Base-by-base conservation (phyloP, 1,140 invertebrate genomes). In the Gryllus bimaculatus region DNA sequence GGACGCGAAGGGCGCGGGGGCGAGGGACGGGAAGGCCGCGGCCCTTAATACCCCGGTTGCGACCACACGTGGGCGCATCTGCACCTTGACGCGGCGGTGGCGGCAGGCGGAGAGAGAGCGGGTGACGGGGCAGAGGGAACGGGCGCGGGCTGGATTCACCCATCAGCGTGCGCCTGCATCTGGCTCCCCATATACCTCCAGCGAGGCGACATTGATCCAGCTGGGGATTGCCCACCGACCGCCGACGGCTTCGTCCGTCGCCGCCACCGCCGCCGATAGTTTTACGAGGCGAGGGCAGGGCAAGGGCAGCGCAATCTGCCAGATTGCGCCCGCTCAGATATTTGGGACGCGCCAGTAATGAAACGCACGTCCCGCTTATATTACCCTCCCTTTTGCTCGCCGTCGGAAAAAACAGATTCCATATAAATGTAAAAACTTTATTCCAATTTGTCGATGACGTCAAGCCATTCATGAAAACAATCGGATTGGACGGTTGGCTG, bases 351-450 rank as follows among this genome's bases (percentile, higher is more conserved):
- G 10, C 10, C 10, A 10, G 54, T 66, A 66, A 66, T 66, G 54
- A 66, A 66, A 18, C 18, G 1, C 54, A 18, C 54, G 18, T 66
- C 18, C 10, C 54, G 54, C 54, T 66, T 66, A 66, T 7, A 66
- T 66, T 66, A 66, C 54, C 54, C 54, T 0, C 54, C 54, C 54
- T 66, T 66, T 18, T 13, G 10, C 54, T 13, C 54, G 54, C 54
- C 2, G 10, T 13, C 54, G 18, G 10, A 66, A 66, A 54, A 66
- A 66, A 66, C 54, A 66, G 54, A 18, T 66, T 66, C 54, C 54
- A 66, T 66, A 66, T 66, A 66, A 66, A 66, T 66, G 54, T 66
- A 66, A 66, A 66, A 66, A 66, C 54, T 66, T 66, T 18, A 66
- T 66, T 66, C 54, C 54, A 18, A 66, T 66, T 66, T 66, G 54